Percentiles rank a stretch among this genome's conserved stretches.
These are phyloP conservation scores for Phortica magna DNA, from an alignment of 2,888 invertebrate genomes.

Conservation along the genomic window DNA sequence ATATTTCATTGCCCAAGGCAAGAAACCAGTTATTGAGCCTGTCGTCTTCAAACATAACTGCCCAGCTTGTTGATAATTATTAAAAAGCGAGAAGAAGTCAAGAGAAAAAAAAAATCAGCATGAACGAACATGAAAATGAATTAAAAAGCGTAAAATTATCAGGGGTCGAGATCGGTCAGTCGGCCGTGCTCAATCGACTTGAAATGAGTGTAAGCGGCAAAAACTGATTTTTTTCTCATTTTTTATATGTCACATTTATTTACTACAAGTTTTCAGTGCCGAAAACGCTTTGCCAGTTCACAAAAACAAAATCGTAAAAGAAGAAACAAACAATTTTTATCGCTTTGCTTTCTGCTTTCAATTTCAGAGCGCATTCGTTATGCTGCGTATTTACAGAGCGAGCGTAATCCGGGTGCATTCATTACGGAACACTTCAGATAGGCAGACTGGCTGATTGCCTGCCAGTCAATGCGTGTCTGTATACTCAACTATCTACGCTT, in stretches of 20 bases:
- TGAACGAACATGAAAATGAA: neutral
- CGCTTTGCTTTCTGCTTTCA: conserved; percentile 14
- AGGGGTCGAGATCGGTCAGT: neutral
- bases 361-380: neutral
- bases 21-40: conserved; percentile 4
- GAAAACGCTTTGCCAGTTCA: neutral
- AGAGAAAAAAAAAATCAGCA: neutral
- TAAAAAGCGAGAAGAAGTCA: neutral
- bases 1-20: conserved; percentile 4
- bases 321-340: conserved; percentile 16
- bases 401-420: conserved; percentile 32
- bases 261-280: neutral
- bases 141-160: conserved; percentile 29
- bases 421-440: conserved; percentile 9
- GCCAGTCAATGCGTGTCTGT: neutral
- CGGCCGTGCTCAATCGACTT: neutral
- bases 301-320: neutral
- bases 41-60: neutral
- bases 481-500: neutral
- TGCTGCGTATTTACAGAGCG: conserved; percentile 4
- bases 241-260: too few relatives aligned
- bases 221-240: too few relatives aligned
- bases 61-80: neutral
- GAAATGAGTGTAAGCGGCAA: neutral
- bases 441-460: neutral